Evolutionary conservation across 2,113 vertebrate genomes (phyloP).

Genomic region (Columba livia): DNA sequence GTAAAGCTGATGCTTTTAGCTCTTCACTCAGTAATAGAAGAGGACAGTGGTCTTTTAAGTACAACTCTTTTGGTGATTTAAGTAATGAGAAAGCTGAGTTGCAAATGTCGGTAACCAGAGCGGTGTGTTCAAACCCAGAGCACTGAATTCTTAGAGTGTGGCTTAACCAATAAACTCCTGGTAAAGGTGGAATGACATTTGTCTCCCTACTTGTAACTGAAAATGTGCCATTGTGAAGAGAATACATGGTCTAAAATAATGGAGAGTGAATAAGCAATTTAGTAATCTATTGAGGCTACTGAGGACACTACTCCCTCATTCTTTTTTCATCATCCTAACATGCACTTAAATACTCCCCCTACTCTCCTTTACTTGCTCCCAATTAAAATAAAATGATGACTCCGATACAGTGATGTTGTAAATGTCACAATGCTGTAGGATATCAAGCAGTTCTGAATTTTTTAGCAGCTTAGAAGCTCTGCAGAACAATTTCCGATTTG

Average conservation of each 20-base stretch:
- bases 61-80: background rate
- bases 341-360: background rate
- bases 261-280: background rate
- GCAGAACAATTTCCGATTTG: conserved; percentile 27
- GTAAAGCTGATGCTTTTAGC: background rate
- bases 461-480: conserved; percentile 31
- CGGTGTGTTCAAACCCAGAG: accelerated
- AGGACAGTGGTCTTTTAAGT: background rate
- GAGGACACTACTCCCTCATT: background rate
- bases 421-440: background rate
- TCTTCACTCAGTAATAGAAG: background rate
- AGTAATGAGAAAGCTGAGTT: background rate
- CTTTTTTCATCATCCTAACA: background rate
- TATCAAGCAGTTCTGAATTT: conserved; percentile 29
- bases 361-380: background rate
- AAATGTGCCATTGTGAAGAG: background rate
- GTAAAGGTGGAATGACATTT: background rate
- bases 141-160: background rate
- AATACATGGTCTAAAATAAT: background rate
- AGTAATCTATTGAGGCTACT: background rate
- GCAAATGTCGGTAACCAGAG: background rate
- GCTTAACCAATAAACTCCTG: background rate
- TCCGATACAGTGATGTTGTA: background rate
- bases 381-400: conserved; percentile 16
- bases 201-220: background rate